Conservation (phyloP, 1,140 invertebrate genomes). For the Panagrolaimus sp. region DNA sequence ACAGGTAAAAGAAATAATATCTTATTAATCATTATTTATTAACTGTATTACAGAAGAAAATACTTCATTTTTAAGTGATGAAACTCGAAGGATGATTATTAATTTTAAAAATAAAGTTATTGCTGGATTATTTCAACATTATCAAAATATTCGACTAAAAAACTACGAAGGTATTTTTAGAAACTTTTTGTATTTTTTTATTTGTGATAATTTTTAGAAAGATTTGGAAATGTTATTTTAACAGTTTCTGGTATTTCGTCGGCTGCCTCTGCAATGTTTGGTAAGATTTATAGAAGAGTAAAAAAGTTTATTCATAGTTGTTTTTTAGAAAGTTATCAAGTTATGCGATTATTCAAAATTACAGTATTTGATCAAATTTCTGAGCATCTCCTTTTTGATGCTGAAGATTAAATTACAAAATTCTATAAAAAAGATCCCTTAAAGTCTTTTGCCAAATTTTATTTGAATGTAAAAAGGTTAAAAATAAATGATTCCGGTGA, state of each 20-base stretch:
- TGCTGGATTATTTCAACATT: constrained; percentile 48
- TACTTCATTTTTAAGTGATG: constrained; percentile 34
- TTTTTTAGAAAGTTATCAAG: constrained; percentile 48
- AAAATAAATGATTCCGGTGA: no score
- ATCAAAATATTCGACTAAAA: constrained; percentile 36
- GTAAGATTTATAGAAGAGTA: neutral
- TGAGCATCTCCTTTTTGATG: constrained; percentile 50
- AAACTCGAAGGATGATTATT: constrained; percentile 28
- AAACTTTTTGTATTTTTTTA: no score
- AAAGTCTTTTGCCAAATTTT: no score
- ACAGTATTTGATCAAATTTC: constrained; percentile 52
- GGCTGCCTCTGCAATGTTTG: constrained; percentile 51
- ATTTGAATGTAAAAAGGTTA: no score
- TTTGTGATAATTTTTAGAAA: constrained; percentile 23
- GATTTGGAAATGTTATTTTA: constrained; percentile 54
- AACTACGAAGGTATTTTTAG: constrained; percentile 36
- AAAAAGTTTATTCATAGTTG: neutral
- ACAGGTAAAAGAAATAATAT: neutral
- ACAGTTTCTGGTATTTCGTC: constrained; percentile 55
- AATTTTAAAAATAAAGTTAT: constrained; percentile 48
- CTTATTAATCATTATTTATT: no score
- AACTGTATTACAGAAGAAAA: constrained; percentile 24
- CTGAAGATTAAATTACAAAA: neutral
- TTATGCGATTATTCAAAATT: constrained; percentile 57
- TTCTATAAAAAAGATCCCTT: no score